Evolutionary conservation across 2,888 invertebrate species (phyloP), one percentile per base, ranked within the genome.

Genomic region (Chrysolina haemoptera): DNA sequence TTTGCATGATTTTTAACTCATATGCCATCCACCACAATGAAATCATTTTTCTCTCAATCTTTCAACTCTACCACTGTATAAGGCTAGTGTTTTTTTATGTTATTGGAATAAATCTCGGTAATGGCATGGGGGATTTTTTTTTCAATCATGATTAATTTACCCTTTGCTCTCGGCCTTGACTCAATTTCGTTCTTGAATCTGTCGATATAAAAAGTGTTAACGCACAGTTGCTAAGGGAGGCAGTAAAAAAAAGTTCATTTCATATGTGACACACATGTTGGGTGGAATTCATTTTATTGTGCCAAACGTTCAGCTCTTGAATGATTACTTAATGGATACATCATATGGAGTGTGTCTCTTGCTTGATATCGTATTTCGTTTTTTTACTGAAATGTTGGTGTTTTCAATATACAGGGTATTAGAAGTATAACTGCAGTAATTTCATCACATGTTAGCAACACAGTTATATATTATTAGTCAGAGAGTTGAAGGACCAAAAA

Each of bases 161-260:
- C 75, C 73, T 71, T 73, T 74, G 48, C 55, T 62, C 11, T 59
- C 67, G 78, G 40, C 78, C 78, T 78, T 78, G 78, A 77, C 78
- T 78, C 75, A 78, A 74, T 76, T 78, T 72, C 75, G 43, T 70
- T 68, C 68, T 70, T 62, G 70, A 64, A 72, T 74, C 63, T 73
- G 74, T 76, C 76, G 76, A 76, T 76, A 76, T 55, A 71, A 74
- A 76, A 74, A 76, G 71, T 55, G 64, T 55, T 50, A 59, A 63
- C 53, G 35, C 18, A 66, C 66, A 48, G 76, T 76, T 69, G 76
- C 73, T 66, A 73, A 71, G 76, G 76, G 76, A 73, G 50, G 71
- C 40, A 53, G 65, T 71, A 43, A 35, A 63, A 76, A 71, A 75
- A 72, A 68, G 48, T 12, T 48, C 27, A 62, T 71, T 53, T 68